Percentiles rank a stretch among this genome's conserved stretches.
Conservation (phyloP, 2,113 vertebrate genomes). For the Microcebus ravelobensis region DNA sequence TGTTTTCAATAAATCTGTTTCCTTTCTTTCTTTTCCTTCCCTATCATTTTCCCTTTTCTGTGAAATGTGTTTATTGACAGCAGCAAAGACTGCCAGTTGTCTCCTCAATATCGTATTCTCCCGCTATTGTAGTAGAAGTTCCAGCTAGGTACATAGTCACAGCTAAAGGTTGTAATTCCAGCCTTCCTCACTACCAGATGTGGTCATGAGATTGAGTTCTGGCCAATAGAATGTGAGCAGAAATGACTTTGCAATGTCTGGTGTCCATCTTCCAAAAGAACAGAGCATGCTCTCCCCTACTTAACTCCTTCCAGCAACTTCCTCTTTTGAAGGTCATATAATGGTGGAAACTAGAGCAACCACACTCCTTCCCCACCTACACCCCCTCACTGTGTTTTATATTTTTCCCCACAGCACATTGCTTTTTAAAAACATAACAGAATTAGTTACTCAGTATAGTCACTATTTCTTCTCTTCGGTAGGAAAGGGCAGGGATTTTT, state of each 20-base stretch:
- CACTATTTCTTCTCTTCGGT: neutral
- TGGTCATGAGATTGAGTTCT: neutral
- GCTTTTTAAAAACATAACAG: neutral
- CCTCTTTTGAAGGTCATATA: neutral
- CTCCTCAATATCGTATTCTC: neutral
- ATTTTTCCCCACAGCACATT: neutral
- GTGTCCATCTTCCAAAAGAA: neutral
- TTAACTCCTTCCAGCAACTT: neutral
- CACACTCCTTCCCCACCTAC: neutral
- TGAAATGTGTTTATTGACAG: neutral
- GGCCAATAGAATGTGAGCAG: neutral
- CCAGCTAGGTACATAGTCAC: neutral
- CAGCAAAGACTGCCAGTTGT: no score
- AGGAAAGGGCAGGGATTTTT: neutral
- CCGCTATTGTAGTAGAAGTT: neutral
- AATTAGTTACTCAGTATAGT: neutral
- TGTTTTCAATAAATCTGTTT: neutral
- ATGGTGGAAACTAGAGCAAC: neutral
- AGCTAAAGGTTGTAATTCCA: neutral
- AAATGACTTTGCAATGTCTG: neutral
- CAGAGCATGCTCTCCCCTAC: neutral
- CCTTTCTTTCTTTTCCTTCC: neutral
- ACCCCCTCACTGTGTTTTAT: neutral
- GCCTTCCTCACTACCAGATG: neutral
- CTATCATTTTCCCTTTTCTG: neutral